Conservation (phyloP, 2,113 vertebrate genomes). For the Platysternon megacephalum region DNA sequence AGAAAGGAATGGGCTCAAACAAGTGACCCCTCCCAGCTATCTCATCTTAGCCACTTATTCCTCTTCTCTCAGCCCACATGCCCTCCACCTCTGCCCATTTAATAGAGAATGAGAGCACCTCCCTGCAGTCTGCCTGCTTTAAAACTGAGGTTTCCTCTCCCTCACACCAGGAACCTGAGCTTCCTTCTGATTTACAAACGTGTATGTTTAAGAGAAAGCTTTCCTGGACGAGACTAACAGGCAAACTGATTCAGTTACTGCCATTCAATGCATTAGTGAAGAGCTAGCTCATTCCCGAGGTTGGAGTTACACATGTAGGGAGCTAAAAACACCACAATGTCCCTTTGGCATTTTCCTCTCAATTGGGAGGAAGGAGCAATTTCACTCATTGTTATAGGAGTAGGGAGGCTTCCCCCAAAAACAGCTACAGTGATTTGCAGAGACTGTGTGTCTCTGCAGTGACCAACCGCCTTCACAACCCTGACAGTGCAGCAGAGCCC, state of each 20-base stretch:
- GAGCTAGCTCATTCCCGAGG: background rate
- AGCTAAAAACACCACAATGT: background rate
- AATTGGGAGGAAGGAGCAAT: accelerated
- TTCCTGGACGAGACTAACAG: background rate
- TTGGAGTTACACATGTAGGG: accelerated
- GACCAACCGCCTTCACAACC: background rate
- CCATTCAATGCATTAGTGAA: background rate
- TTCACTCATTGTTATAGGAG: accelerated
- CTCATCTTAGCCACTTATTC: background rate
- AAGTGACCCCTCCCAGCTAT: accelerated
- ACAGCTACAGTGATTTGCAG: background rate
- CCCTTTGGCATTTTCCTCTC: background rate
- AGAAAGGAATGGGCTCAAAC: background rate
- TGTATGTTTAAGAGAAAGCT: background rate
- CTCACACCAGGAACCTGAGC: background rate
- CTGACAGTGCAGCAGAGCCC: accelerated
- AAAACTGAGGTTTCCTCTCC: background rate
- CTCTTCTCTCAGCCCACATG: background rate
- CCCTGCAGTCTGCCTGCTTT: background rate
- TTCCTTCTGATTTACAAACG: background rate
- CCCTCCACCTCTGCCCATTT: background rate
- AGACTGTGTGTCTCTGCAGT: background rate
- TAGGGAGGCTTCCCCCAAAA: background rate
- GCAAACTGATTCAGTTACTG: background rate
- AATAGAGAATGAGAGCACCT: background rate